These are phyloP conservation scores for Euclidia mi DNA, from an alignment of 2,888 invertebrate species.

Conservation along the genomic window DNA sequence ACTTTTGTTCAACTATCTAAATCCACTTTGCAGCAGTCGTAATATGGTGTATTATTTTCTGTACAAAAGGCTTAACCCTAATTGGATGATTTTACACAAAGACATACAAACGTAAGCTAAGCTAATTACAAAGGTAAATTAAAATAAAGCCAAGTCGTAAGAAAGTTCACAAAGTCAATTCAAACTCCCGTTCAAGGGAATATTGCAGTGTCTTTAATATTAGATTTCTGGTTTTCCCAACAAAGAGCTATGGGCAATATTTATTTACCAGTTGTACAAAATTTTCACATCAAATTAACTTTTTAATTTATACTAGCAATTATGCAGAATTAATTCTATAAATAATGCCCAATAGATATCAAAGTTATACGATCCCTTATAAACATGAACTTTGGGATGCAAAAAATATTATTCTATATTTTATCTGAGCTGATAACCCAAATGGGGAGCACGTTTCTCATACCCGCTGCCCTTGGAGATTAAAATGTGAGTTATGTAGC, in stretches of 20 bases:
- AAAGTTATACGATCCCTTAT: constrained; percentile 15
- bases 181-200: constrained; percentile 7
- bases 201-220: constrained; percentile 14
- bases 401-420: constrained; percentile 8
- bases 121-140: too few species aligned
- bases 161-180: constrained; percentile 16
- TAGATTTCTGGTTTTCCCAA: constrained; percentile 11
- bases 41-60: too few species aligned
- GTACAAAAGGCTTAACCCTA: too few species aligned
- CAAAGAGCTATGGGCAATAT: constrained; percentile 10
- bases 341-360: constrained; percentile 6
- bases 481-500: not conserved
- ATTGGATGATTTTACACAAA: too few species aligned
- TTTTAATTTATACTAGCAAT: constrained; percentile 18
- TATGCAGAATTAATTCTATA: constrained; percentile 13
- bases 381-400: constrained; percentile 14
- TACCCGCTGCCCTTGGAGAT: too few species aligned
- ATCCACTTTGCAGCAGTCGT: too few species aligned
- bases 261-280: constrained; percentile 16
- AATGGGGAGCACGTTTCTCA: too few species aligned
- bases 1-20: too few species aligned
- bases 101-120: too few species aligned
- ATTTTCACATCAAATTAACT: constrained; percentile 5
- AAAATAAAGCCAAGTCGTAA: constrained; percentile 7
- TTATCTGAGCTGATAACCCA: too few species aligned